Conservation (phyloP, 2,888 invertebrate genomes). For the Volucella bombylans region DNA sequence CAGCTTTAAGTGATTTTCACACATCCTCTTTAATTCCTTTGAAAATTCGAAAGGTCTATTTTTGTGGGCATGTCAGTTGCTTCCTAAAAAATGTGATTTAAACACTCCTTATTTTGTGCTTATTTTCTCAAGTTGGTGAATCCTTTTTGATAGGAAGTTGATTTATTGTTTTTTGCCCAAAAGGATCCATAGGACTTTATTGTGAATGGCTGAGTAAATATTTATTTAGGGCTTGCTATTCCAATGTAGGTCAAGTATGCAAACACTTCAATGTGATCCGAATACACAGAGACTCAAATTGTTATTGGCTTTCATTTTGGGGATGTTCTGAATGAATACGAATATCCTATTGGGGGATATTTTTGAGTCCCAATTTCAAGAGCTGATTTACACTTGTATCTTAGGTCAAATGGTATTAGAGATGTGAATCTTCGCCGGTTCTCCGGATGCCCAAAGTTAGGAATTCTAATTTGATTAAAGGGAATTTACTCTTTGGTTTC, state of each 20-base stretch:
- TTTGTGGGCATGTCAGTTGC: too few species aligned
- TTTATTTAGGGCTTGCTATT: conserved; percentile 34
- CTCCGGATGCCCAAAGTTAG: too few species aligned
- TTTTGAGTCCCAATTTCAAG: conserved; percentile 16
- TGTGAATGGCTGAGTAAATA: conserved; percentile 35
- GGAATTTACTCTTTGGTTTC: too few species aligned
- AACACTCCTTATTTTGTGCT: too few species aligned
- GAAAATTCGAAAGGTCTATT: too few species aligned
- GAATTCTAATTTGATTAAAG: too few species aligned
- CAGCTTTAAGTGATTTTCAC: too few species aligned
- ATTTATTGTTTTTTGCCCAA: conserved; percentile 18
- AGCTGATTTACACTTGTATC: conserved; percentile 18
- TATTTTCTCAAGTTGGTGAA: too few species aligned
- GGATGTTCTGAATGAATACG: conserved; percentile 1
- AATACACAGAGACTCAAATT: conserved; percentile 1
- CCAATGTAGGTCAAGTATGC: conserved; percentile 50
- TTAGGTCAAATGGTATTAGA: not conserved
- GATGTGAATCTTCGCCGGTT: too few species aligned
- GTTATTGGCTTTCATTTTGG: conserved; percentile 25
- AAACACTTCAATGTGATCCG: conserved; percentile 29
- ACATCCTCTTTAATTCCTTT: too few species aligned
- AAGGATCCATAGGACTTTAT: not conserved
- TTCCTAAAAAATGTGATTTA: too few species aligned
- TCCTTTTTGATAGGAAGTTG: conserved; percentile 9
- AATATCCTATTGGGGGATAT: conserved; percentile 1